phyloP scores from a whole-genome alignment of 2,888 invertebrate species.

The Neria commutata region DNA sequence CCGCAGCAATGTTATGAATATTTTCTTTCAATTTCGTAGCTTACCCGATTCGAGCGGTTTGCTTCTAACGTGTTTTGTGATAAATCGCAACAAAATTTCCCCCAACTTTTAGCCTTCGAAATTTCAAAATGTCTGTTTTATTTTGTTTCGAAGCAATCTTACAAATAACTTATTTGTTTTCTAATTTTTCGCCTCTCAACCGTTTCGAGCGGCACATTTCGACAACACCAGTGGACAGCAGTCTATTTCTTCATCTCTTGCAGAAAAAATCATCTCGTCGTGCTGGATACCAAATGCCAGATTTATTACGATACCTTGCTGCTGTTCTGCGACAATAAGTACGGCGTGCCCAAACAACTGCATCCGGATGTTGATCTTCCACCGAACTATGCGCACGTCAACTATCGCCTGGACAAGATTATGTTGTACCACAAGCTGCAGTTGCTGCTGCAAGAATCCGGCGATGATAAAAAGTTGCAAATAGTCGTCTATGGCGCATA shows the following conservation, averaged over 20 bases:
- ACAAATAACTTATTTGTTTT: too few relatives aligned
- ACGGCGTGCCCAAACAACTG: constrained; percentile 25
- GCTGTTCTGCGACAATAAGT: constrained; percentile 36
- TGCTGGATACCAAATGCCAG: constrained; percentile 37
- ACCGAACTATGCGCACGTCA: constrained; percentile 44
- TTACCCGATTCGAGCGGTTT: too few relatives aligned
- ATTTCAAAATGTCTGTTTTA: too few relatives aligned
- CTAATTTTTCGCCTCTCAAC: background rate
- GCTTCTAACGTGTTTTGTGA: too few relatives aligned
- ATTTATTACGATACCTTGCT: constrained; percentile 46
- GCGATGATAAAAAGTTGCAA: background rate
- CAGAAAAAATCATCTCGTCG: constrained; percentile 35
- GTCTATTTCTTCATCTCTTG: background rate
- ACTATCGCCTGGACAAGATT: constrained; percentile 49
- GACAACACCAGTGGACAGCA: background rate
- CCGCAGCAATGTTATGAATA: too few relatives aligned
- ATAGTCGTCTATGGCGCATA: constrained; percentile 47
- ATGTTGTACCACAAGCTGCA: constrained; percentile 46
- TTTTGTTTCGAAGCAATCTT: too few relatives aligned
- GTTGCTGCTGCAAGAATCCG: too few relatives aligned
- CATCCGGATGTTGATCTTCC: constrained; percentile 26
- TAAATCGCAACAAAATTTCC: too few relatives aligned
- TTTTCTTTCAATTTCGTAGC: too few relatives aligned
- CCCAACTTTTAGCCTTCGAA: too few relatives aligned
- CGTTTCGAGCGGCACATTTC: too few relatives aligned